Evolutionary conservation across 2,797 vertebrate genomes (phyloP).

Genomic region (Acanthis flammea): DNA sequence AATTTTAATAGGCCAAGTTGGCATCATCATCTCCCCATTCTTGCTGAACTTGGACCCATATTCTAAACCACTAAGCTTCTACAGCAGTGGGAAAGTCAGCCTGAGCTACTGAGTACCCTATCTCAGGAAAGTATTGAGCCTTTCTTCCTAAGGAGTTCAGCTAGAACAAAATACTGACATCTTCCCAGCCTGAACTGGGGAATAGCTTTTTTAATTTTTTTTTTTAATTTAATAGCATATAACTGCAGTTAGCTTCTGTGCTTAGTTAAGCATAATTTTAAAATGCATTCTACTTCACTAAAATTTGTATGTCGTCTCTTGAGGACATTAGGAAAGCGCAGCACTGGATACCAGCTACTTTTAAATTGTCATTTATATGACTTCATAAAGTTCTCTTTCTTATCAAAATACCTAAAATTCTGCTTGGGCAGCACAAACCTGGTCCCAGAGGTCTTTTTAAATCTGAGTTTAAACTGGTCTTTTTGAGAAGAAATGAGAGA

Average conservation of each 20-base stretch:
- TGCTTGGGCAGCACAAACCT: background rate
- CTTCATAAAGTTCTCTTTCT: background rate
- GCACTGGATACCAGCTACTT: background rate
- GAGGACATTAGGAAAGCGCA: background rate
- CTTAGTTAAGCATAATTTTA: background rate
- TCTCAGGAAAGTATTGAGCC: background rate
- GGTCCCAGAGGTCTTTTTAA: background rate
- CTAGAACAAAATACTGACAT: background rate
- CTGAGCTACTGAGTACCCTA: background rate
- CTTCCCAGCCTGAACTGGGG: background rate
- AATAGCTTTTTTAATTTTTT: background rate
- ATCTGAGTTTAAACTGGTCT: background rate
- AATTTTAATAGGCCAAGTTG: background rate
- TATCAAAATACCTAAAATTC: background rate
- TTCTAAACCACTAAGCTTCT: background rate
- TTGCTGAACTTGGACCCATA: background rate
- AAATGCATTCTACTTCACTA: background rate
- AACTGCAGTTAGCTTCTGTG: background rate
- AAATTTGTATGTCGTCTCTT: background rate
- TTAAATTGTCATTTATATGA: background rate
- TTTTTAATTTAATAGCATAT: background rate
- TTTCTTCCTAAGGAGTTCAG: background rate
- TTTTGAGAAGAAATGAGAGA: background rate
- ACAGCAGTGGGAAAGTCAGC: background rate
- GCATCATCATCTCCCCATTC: background rate